These are phyloP conservation scores for Chloroceryle amazona DNA, from an alignment of 2,797 vertebrate species.

Conservation along the genomic window DNA sequence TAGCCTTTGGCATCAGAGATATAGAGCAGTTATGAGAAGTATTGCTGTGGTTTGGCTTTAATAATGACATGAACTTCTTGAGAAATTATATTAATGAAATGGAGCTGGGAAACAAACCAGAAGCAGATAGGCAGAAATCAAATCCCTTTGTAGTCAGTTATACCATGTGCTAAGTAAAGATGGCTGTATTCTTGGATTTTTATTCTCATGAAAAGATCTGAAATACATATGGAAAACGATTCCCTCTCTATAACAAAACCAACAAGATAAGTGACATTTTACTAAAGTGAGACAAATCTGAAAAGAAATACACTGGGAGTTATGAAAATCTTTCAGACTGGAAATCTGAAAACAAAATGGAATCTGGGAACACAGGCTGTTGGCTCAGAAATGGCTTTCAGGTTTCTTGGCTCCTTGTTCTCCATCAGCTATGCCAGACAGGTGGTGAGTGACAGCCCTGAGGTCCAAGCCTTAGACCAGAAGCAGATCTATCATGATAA, in stretches of 20 bases:
- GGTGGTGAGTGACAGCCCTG: background rate
- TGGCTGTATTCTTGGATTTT: background rate
- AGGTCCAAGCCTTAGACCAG: background rate
- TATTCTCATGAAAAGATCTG: background rate
- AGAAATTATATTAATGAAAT: background rate
- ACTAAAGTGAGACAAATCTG: background rate
- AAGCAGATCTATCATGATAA: background rate
- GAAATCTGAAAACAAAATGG: background rate
- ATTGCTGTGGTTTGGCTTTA: conserved; percentile 24
- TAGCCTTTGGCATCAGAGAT: background rate
- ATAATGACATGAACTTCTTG: background rate
- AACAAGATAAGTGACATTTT: background rate
- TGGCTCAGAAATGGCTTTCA: background rate
- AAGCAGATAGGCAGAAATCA: background rate
- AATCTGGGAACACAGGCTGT: background rate
- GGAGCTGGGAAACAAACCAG: background rate
- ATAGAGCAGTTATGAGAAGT: background rate
- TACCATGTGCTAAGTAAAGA: background rate
- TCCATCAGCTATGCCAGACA: background rate
- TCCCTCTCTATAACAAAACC: background rate
- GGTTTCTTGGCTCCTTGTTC: background rate
- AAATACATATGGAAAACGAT: background rate
- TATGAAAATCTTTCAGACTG: background rate
- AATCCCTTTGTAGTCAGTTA: background rate
- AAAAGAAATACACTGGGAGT: background rate